Conservation (phyloP, 1,140 invertebrate genomes). For the Akabosia matsudoensis region DNA sequence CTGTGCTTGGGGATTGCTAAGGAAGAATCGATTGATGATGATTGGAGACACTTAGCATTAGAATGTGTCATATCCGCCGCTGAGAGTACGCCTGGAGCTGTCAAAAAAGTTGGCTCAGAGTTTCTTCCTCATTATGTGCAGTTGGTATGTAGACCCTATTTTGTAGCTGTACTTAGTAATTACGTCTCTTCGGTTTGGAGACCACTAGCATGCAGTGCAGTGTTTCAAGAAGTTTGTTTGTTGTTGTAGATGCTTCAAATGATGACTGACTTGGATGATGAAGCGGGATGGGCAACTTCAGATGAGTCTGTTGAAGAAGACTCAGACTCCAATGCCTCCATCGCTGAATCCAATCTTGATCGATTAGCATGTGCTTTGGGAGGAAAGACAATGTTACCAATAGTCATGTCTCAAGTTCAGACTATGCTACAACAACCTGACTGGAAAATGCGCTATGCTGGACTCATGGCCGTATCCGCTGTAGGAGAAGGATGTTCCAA, state of each 20-base stretch:
- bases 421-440: slow-evolving; percentile 78
- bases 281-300: slow-evolving; percentile 74
- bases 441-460: slow-evolving; percentile 87
- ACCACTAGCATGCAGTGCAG: no score
- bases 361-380: slow-evolving; percentile 91
- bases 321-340: slow-evolving; percentile 86
- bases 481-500: slow-evolving; percentile 97
- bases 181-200: no score
- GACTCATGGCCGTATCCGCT: slow-evolving; percentile 96
- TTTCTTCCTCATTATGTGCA: slow-evolving; percentile 62
- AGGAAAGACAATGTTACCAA: slow-evolving; percentile 89
- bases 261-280: slow-evolving; percentile 97
- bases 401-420: slow-evolving; percentile 80
- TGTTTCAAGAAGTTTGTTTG: no score
- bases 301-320: slow-evolving; percentile 81
- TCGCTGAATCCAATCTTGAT: slow-evolving; percentile 94
- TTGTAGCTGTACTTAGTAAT: background rate
- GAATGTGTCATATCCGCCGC: slow-evolving; percentile 92
- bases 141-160: slow-evolving; percentile 48
- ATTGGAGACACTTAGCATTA: slow-evolving; percentile 81
- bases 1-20: slow-evolving; percentile 65
- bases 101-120: slow-evolving; percentile 79
- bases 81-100: slow-evolving; percentile 92
- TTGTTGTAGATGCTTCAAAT: slow-evolving; percentile 83
- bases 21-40: slow-evolving; percentile 27